Evolutionary conservation across 2,113 vertebrate genomes (phyloP).

Genomic region (Lynx canadensis): DNA sequence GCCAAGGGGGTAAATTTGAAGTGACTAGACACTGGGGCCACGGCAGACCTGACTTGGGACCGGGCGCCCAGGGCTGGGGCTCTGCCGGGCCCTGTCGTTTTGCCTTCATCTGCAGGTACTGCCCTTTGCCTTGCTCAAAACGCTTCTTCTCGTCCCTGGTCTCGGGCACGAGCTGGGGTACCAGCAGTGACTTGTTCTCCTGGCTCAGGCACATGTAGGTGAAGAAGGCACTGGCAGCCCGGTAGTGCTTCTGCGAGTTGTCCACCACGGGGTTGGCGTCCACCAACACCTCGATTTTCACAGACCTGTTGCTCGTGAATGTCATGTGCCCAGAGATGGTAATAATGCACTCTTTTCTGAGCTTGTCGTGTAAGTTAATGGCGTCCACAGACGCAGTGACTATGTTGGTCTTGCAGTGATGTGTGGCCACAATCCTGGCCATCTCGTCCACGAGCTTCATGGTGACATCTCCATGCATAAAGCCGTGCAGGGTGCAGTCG

Average conservation of each 20-base stretch:
- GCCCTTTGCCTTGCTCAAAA: slow-evolving; percentile 93
- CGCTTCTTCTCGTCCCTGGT: slow-evolving; percentile 93
- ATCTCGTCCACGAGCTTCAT: slow-evolving; percentile 99
- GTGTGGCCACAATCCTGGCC: slow-evolving; percentile 93
- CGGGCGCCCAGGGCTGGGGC: slow-evolving; percentile 79
- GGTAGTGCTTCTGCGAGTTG: slow-evolving; percentile 86
- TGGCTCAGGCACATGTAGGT: slow-evolving; percentile 95
- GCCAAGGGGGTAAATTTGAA: slow-evolving; percentile 2
- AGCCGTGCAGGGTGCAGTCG: slow-evolving; percentile 93
- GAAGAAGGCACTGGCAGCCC: slow-evolving; percentile 95
- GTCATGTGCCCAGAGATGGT: slow-evolving; percentile 95
- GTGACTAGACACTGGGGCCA: neutral
- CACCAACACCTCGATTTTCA: slow-evolving; percentile 98
- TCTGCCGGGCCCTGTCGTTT: slow-evolving; percentile 88
- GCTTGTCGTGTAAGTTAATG: slow-evolving; percentile 97
- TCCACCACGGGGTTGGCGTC: slow-evolving; percentile 90
- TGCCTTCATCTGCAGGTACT: slow-evolving; percentile 95
- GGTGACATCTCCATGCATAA: slow-evolving; percentile 96
- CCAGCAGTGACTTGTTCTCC: slow-evolving; percentile 88
- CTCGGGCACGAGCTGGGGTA: slow-evolving; percentile 92
- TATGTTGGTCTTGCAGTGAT: slow-evolving; percentile 96
- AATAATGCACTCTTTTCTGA: slow-evolving; percentile 95
- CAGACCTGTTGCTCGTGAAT: slow-evolving; percentile 96
- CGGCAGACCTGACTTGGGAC: neutral
- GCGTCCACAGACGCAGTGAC: slow-evolving; percentile 97